Conservation (phyloP, 2,888 invertebrate genomes). For the Phengaris alcon region DNA sequence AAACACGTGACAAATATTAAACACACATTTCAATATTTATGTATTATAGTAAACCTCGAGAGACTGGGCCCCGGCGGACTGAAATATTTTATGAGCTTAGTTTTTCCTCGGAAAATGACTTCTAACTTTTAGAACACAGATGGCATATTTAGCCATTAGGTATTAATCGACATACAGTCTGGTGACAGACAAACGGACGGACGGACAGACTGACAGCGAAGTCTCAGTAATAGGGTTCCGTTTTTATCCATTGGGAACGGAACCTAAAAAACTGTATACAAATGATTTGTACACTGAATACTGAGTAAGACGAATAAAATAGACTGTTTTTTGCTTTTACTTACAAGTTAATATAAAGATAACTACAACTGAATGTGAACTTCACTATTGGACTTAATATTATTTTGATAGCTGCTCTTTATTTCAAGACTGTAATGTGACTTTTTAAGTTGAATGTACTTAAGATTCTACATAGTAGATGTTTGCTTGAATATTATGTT, state of each 20-base stretch:
- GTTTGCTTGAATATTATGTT: neutral
- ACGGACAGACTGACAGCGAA: too few species aligned
- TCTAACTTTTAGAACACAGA: neutral
- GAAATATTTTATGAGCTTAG: neutral
- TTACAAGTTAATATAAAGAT: neutral
- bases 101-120: neutral
- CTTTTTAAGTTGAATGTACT: neutral
- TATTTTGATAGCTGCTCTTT: neutral
- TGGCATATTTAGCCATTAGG: too few species aligned
- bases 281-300: too few species aligned
- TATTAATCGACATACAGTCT: too few species aligned
- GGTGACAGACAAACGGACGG: too few species aligned
- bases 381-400: neutral
- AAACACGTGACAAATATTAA: constrained; percentile 16
- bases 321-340: neutral
- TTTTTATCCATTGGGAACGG: too few species aligned
- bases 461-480: neutral
- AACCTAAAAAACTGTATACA: too few species aligned
- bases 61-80: neutral
- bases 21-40: constrained; percentile 24
- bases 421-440: neutral
- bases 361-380: neutral
- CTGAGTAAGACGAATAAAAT: too few species aligned
- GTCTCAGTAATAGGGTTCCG: too few species aligned
- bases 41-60: neutral